Base-by-base conservation (phyloP, 2,113 vertebrate genomes). In the Marcusenius ussheri region DNA sequence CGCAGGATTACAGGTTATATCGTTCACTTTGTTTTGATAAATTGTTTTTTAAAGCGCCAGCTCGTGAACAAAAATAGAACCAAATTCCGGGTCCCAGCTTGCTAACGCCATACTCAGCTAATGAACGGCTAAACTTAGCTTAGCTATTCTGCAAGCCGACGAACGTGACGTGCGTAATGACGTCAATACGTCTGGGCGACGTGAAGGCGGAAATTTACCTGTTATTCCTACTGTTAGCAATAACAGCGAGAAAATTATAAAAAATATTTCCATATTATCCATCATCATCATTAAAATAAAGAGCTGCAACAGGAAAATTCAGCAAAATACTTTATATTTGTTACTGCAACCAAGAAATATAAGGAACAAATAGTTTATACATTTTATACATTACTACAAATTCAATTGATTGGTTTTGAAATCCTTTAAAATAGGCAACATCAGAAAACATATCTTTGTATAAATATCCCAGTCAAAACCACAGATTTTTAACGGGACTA, bases 271-370 rank as follows among this genome's bases (percentile, higher is more conserved):
- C 39, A 19, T 19, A 46, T 45, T 45, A 5, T 42, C 39, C 31
- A n/a, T 11, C 21, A 46, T 47, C 39, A 83, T 31, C 19, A 9
- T 39, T 27, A 83, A 84, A 56, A 89, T 50, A 39, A 50, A 42
- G 46, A 15, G 15, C 9, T 7, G 53, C 49, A 84, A 89, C 62
- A 53, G 6, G 8, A 17, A 19, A 53, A 31, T 47, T 50, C 66
- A 74, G 62, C 21, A 31, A 58, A 87, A 88, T 62, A 46, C 21
- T 47, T 85, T n/a, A 42, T 88, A 5, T 88, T 88, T 62, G 9
- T 88, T 88, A 19, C 50, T 88, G 35, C 86, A 62, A 42, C 19
- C 88, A 89, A 80, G 70, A 27, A 87, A 53, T 53, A 87, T 35
- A 35, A 46, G 3, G 45, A 88, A 70, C 39, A 31, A 39, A 77